Percentiles rank a stretch among this genome's conserved stretches.
Conservation (phyloP, 2,888 invertebrate genomes). For the Acheta domesticus region DNA sequence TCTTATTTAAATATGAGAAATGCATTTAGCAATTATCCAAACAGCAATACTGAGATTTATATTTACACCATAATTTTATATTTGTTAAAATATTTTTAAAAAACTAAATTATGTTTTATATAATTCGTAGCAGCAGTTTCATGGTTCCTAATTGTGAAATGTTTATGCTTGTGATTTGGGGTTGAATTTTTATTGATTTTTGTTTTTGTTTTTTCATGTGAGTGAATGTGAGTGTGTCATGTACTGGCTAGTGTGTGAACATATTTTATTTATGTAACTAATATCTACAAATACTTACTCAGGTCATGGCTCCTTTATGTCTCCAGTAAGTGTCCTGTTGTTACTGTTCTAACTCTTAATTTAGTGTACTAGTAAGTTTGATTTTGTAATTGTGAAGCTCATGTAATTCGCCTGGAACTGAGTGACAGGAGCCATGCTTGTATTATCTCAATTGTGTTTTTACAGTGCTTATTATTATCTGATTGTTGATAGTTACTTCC, state of each 20-base stretch:
- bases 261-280: constrained; percentile 45
- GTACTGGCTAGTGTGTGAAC: constrained; percentile 34
- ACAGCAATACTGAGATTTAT: constrained; percentile 29
- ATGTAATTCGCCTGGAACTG: constrained; percentile 18
- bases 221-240: constrained; percentile 42
- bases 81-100: constrained; percentile 28
- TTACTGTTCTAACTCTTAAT: constrained; percentile 39
- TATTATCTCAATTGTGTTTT: constrained; percentile 27
- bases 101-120: constrained; percentile 40
- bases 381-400: constrained; percentile 31
- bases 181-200: constrained; percentile 26
- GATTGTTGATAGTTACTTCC: constrained; percentile 30
- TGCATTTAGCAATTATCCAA: constrained; percentile 36
- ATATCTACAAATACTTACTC: constrained; percentile 51
- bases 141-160: constrained; percentile 41
- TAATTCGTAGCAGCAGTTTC: constrained; percentile 40
- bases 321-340: constrained; percentile 32
- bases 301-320: constrained; percentile 48
- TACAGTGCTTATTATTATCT: constrained; percentile 33
- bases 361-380: constrained; percentile 41
- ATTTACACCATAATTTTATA: constrained; percentile 28
- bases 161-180: constrained; percentile 40
- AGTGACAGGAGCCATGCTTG: constrained; percentile 22
- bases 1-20: constrained; percentile 25
- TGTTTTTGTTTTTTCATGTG: constrained; percentile 25